phyloP scores from a whole-genome alignment of 2,888 invertebrate genomes.

The Camptogramma bilineatum region DNA sequence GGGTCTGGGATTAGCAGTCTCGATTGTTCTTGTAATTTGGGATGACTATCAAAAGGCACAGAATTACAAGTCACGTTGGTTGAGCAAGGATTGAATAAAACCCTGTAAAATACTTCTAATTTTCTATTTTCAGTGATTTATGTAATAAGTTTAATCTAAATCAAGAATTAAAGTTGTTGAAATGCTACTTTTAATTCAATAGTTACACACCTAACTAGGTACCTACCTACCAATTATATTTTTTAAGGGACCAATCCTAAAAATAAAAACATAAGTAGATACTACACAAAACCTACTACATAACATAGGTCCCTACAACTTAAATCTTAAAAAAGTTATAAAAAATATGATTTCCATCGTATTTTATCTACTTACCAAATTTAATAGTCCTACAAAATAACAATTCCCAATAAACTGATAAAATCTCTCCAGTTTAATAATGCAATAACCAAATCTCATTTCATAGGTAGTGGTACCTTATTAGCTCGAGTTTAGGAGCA shows the following conservation, averaged over 20 bases:
- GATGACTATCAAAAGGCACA: constrained; percentile 17
- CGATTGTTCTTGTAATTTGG: constrained; percentile 25
- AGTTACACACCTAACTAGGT: no score
- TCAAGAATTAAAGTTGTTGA: no score
- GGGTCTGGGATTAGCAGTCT: constrained; percentile 37
- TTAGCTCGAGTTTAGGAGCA: constrained; percentile 45
- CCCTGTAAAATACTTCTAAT: no score
- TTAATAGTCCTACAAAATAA: background rate
- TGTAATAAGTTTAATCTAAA: no score
- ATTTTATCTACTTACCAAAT: background rate
- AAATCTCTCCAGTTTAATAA: constrained; percentile 41
- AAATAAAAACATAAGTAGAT: no score
- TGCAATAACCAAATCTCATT: constrained; percentile 46
- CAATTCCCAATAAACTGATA: constrained; percentile 26
- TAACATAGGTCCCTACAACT: no score
- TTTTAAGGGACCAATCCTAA: no score
- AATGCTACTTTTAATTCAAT: no score
- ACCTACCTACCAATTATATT: no score
- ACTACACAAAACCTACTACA: no score
- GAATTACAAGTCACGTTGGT: constrained; percentile 1
- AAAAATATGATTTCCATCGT: background rate
- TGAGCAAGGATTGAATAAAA: background rate
- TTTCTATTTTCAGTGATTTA: no score
- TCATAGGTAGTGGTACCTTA: constrained; percentile 47
- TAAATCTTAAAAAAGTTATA: background rate